Conservation (phyloP, 2,888 invertebrate species). For the Sipha maydis region DNA sequence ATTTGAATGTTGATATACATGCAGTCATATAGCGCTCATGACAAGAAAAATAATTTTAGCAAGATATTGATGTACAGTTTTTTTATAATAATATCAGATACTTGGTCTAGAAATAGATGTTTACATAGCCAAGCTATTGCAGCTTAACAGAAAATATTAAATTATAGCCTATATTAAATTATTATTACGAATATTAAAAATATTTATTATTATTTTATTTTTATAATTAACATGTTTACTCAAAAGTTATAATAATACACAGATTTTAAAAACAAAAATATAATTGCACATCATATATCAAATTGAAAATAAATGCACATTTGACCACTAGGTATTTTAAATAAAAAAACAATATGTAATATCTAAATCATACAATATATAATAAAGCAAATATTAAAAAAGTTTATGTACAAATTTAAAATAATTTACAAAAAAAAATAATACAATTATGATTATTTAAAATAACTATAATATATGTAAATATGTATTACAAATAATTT, state of each 20-base stretch:
- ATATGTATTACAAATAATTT: neutral
- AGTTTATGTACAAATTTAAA: constrained; percentile 13
- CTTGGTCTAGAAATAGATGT: no score
- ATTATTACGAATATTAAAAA: no score
- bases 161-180: no score
- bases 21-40: no score
- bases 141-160: no score
- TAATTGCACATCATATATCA: constrained; percentile 28
- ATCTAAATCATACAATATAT: neutral
- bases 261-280: constrained; percentile 2
- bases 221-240: no score
- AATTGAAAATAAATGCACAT: constrained; percentile 4
- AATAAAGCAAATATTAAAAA: constrained; percentile 37
- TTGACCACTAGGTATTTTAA: neutral
- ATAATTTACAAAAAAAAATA: constrained; percentile 29
- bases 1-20: no score
- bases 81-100: no score
- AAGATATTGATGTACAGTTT: no score
- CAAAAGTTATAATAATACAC: neutral
- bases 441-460: constrained; percentile 16
- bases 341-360: neutral
- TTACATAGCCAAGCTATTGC: no score
- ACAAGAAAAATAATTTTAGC: no score
- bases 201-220: no score
- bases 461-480: neutral